These are phyloP conservation scores for Condylostylus longicornis DNA, from an alignment of 1,140 invertebrate species.

Conservation along the genomic window DNA sequence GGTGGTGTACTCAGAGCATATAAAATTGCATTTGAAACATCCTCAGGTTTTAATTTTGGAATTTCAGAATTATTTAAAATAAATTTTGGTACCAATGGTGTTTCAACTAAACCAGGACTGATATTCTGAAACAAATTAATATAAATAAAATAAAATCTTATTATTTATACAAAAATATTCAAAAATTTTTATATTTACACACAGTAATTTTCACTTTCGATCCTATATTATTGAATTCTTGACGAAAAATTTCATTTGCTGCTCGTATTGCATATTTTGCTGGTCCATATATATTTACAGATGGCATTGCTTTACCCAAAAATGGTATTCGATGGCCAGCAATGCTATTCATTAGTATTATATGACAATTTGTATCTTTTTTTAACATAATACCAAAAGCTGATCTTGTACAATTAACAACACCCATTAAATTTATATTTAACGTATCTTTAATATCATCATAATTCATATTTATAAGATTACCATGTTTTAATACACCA, in stretches of 20 bases:
- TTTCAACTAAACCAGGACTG: constrained; percentile 43
- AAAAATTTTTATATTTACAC: constrained; percentile 15
- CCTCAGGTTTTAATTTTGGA: constrained; percentile 26
- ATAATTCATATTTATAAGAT: constrained; percentile 23
- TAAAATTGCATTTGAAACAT: constrained; percentile 36
- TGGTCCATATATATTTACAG: constrained; percentile 41
- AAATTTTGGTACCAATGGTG: too few relatives aligned
- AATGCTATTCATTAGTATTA: constrained; percentile 56
- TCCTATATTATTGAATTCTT: constrained; percentile 42
- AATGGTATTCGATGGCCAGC: constrained; percentile 35
- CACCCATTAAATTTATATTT: constrained; percentile 52
- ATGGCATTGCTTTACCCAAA: constrained; percentile 25
- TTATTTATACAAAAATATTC: too few relatives aligned
- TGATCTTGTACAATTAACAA: constrained; percentile 48
- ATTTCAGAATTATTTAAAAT: too few relatives aligned
- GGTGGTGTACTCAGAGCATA: constrained; percentile 39
- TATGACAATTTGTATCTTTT: constrained; percentile 45
- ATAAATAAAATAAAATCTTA: background rate
- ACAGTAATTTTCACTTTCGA: constrained; percentile 53
- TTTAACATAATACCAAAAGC: constrained; percentile 51
- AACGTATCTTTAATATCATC: constrained; percentile 37
- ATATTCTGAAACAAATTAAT: constrained; percentile 33
- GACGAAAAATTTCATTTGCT: constrained; percentile 43
- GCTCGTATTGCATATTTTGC: constrained; percentile 55
- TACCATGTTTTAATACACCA: constrained; percentile 36